These are phyloP conservation scores for Zele albiditarsus DNA, from an alignment of 2,888 invertebrate genomes.

Conservation along the genomic window DNA sequence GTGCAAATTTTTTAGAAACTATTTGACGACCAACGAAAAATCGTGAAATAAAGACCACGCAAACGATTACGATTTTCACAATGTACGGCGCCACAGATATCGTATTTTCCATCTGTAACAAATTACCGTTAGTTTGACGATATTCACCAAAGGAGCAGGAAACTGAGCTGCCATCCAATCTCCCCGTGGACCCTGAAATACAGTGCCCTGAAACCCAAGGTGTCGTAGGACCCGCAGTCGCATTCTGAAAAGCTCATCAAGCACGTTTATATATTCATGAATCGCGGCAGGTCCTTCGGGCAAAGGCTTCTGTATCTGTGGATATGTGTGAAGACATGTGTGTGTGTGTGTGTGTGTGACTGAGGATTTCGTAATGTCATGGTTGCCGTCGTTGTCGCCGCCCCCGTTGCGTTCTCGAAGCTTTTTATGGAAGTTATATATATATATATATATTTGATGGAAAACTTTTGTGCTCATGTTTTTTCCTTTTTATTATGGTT, in stretches of 20 bases:
- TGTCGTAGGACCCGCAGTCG: conserved; percentile 9
- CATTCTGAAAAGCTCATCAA: conserved; percentile 56
- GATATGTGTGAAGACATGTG: conserved; percentile 10
- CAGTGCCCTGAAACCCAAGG: conserved; percentile 27
- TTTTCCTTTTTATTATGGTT: conserved; percentile 7
- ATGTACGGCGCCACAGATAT: not conserved
- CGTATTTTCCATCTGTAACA: not conserved
- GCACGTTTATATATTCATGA: conserved; percentile 66
- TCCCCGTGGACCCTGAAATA: conserved; percentile 12
- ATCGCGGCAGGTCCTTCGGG: conserved; percentile 53
- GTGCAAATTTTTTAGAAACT: too few species aligned
- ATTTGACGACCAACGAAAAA: too few species aligned
- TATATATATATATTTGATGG: conserved; percentile 10
- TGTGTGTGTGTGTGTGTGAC: not conserved
- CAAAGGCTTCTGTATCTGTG: conserved; percentile 24
- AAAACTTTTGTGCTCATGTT: conserved; percentile 19
- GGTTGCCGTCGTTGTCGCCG: not conserved
- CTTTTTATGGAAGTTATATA: conserved; percentile 1
- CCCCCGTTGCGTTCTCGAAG: too few species aligned
- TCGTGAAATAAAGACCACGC: too few species aligned
- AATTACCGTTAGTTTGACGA: not conserved
- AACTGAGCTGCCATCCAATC: conserved; percentile 40
- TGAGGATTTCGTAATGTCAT: not conserved
- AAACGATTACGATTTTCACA: not conserved
- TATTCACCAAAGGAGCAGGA: conserved; percentile 30